Evolutionary conservation across 2,797 vertebrate species (phyloP).

Genomic region (Pelodytes ibericus): DNA sequence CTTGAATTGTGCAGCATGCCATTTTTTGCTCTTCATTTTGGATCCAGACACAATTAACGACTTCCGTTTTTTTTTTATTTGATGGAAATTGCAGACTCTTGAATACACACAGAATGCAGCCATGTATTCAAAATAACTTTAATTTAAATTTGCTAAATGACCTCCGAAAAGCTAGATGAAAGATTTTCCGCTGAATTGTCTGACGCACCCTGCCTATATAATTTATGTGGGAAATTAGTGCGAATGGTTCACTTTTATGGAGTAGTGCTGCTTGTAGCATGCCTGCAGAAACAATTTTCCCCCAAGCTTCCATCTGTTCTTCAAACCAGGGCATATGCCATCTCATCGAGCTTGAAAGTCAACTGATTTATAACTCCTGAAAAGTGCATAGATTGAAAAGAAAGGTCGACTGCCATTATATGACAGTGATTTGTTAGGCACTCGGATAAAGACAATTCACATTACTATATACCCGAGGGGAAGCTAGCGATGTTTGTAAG

Average conservation of each 20-base stretch:
- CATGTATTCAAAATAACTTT: slow-evolving; percentile 71
- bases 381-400: slow-evolving; percentile 73
- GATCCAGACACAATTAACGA: slow-evolving; percentile 56
- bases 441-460: slow-evolving; percentile 69
- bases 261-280: slow-evolving; percentile 74
- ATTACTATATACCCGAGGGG: slow-evolving; percentile 61
- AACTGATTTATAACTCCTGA: slow-evolving; percentile 77
- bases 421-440: slow-evolving; percentile 73
- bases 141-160: slow-evolving; percentile 75
- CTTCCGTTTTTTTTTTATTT: slow-evolving; percentile 61
- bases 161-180: slow-evolving; percentile 73
- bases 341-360: slow-evolving; percentile 75
- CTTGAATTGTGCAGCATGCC: slow-evolving; percentile 57
- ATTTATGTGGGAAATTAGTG: slow-evolving; percentile 80
- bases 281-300: slow-evolving; percentile 78
- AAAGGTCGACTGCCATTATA: slow-evolving; percentile 68
- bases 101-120: slow-evolving; percentile 59
- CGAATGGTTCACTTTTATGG: slow-evolving; percentile 75
- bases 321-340: slow-evolving; percentile 79
- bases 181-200: slow-evolving; percentile 76
- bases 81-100: slow-evolving; percentile 64
- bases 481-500: slow-evolving; percentile 58
- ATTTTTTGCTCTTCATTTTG: slow-evolving; percentile 53
- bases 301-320: slow-evolving; percentile 82
- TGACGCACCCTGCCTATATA: slow-evolving; percentile 71